Evolutionary conservation across 1,140 invertebrate genomes (phyloP), one percentile per base, ranked within the genome.

Genomic region (Zaprionus camerounensis): DNA sequence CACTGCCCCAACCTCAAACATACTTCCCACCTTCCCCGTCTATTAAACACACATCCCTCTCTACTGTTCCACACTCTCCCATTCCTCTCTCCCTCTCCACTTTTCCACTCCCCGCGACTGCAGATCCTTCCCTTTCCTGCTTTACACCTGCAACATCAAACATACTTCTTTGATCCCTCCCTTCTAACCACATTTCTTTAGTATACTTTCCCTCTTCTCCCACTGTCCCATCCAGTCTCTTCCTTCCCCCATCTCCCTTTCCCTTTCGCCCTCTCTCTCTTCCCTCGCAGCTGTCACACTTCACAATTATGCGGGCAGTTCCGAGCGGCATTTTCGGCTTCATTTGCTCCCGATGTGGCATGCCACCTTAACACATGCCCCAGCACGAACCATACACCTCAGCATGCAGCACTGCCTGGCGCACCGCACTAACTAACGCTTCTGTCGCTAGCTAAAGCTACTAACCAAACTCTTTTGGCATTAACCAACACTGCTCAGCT

Each of bases 391-490:
- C 22, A 12, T 38, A 26, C 34, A 57, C 24, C 63, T 22, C 17
- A 9, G n/a, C 24, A 41, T 58, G 65, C 55, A 28, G 31, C 61
- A 34, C 61, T 31, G 61, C 28, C 55, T 67, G 24, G 26, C 65
- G 65, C 55, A 56, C 64, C 53, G 15, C 17, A 34, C 31, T 34
- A 11, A 34, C 24, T 58, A 58, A 70, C 58, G 67, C 67, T 70
- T 70, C 57, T 70, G 63, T 76, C 64, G 46, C 63, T 36, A 63
- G 38, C 62, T 34, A 56, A 24, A 64, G 62, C 61, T 71, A 71
- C 26, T 56, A 28, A 58, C 66, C 57, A 63, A 74, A 70, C 51
- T 41, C 36, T 73, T 22, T 15, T 36, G 41, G 51, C 7, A 57
- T 17, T 57, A 28, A 56, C 22, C 22, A 31, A 28, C n/a, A n/a